Base-by-base conservation (phyloP, 2,888 invertebrate genomes). In the Drosophila diplacantha region DNA sequence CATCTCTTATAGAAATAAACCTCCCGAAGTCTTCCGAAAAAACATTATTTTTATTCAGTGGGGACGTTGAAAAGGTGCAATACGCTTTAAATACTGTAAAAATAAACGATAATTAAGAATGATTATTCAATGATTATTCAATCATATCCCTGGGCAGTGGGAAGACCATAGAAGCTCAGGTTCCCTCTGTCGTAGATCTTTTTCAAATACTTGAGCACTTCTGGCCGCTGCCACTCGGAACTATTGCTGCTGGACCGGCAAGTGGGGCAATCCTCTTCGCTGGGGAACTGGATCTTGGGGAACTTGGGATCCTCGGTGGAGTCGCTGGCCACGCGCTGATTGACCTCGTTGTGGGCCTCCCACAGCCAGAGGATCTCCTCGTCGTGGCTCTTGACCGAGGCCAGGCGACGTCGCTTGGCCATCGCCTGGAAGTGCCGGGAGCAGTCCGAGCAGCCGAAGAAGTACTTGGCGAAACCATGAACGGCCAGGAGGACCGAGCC, bases 381-480 rank as follows among this genome's bases (percentile, higher is more conserved):
- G 56, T 94, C 74, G 1, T 39, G 35, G 14, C 11, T 46, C 1
- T 16, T 7, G 0, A 70, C 65, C 5, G 43, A 16, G 9, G 49
- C 56, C 16, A 78, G 38, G 1, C 41, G 41, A 2, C 67, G 64
- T 0, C 64, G 61, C n/a, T 71, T 87, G 0, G 78, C 55, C 81
- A 72, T 80, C 50, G 47, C 90, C 81, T 93, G 90, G 85, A 99
- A 99, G 89, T 99, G 96, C 74, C 92, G 87, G 1, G 94, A 91
- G 85, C 98, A 99, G 71, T 96, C 95, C 5, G 92, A 90, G 85
- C 98, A 99, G 6, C 97, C 96, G 87, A 99, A 97, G 89, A 97
- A 99, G 93, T 82, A 58, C 20, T 57, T 63, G 3, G 60, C 74
- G 11, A 84, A 76, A 6, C 83, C 83, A 24, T 82, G 69, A 5